Evolutionary conservation across 2,888 invertebrate species (phyloP).

Genomic region (Eilema sororculum): DNA sequence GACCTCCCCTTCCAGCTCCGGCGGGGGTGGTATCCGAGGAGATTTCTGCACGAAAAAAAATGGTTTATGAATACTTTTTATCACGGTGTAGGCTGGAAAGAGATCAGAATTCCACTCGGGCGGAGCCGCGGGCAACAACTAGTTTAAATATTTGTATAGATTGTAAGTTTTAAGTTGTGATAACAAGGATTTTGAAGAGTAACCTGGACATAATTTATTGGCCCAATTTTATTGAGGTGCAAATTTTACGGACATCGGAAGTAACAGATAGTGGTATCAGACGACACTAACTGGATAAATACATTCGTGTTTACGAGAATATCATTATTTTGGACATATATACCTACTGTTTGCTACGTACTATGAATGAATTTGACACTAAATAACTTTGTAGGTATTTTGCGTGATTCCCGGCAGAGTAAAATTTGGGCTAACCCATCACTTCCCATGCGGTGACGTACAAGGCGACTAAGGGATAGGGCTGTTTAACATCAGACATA

Average conservation of each 20-base stretch:
- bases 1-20: no score
- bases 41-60: no score
- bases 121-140: background rate
- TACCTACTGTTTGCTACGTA: background rate
- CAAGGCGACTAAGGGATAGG: no score
- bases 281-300: no score
- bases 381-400: no score
- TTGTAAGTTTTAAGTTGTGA: background rate
- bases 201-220: conserved; percentile 17
- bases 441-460: no score
- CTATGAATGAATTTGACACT: background rate
- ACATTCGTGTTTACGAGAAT: background rate
- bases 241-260: conserved; percentile 51
- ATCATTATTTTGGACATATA: background rate
- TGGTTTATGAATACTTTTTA: no score
- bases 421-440: no score
- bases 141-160: background rate
- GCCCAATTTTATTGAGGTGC: conserved; percentile 28
- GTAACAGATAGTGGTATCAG: conserved; percentile 13
- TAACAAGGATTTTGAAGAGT: conserved; percentile 1
- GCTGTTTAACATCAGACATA: no score
- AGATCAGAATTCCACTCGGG: background rate
- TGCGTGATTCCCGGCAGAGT: no score
- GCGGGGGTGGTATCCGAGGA: no score
- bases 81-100: no score